A percentile compares a stretch with the other conserved stretches of the same genome.
Evolutionary conservation across 2,888 invertebrate species (phyloP).

Genomic region (Andrena haemorrhoa): DNA sequence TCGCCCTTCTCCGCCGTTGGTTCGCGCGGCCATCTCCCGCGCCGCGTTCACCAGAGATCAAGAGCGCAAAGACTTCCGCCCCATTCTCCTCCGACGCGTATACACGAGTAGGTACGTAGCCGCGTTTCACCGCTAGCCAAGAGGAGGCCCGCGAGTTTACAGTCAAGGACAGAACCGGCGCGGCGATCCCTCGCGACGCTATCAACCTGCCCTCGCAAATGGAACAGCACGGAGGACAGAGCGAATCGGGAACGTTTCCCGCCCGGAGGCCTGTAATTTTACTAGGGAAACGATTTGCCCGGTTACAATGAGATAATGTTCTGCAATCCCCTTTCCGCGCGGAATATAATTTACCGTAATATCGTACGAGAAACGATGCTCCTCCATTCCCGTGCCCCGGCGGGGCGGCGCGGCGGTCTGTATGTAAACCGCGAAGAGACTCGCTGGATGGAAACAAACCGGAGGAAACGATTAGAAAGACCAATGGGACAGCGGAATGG

Average conservation of each 20-base stretch:
- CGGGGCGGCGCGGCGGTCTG: not conserved
- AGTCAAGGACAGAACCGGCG: slow-evolving; percentile 38
- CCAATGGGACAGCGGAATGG: slow-evolving; percentile 12
- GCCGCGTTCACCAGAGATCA: slow-evolving; percentile 57
- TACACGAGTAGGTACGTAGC: not conserved
- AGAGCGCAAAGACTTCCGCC: slow-evolving; percentile 61
- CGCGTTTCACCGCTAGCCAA: slow-evolving; percentile 10
- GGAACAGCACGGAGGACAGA: not conserved
- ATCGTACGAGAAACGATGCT: slow-evolving; percentile 31
- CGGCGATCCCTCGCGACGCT: not conserved
- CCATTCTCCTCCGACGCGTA: slow-evolving; percentile 31
- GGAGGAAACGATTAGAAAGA: slow-evolving; percentile 36
- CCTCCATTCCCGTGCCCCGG: slow-evolving; percentile 11
- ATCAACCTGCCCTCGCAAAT: not conserved
- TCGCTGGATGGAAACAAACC: slow-evolving; percentile 31
- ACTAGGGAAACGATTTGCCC: slow-evolving; percentile 47
- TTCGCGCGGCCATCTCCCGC: slow-evolving; percentile 41
- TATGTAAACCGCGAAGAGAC: slow-evolving; percentile 1
- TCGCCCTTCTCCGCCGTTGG: slow-evolving; percentile 41
- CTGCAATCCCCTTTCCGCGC: slow-evolving; percentile 50
- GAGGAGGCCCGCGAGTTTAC: slow-evolving; percentile 13
- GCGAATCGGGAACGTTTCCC: slow-evolving; percentile 42
- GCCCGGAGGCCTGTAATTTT: slow-evolving; percentile 44
- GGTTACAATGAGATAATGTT: slow-evolving; percentile 53
- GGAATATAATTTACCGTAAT: slow-evolving; percentile 58